A percentile compares a stretch with the other conserved stretches of the same genome.
Evolutionary conservation across 2,888 invertebrate genomes (phyloP).

Genomic region (Anoplius nigerrimus): DNA sequence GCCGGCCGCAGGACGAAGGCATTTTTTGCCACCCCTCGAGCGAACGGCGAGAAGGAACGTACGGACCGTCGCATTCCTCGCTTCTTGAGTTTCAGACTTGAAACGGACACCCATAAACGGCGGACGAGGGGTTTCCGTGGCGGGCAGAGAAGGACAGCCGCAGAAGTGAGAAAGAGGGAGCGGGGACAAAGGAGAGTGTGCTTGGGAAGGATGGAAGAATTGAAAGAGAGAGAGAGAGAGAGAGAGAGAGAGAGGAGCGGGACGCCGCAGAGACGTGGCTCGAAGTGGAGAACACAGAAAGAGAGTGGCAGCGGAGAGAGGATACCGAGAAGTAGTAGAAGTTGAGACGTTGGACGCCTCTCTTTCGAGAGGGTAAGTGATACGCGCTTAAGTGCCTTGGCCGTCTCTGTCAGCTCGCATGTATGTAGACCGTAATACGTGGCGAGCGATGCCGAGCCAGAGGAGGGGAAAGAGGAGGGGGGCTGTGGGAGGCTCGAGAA

Average conservation of each 20-base stretch:
- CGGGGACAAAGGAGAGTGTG: slow-evolving; percentile 1
- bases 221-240: not conserved
- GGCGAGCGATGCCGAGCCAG: not conserved
- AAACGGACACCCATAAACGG: slow-evolving; percentile 62
- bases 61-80: slow-evolving; percentile 29
- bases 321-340: slow-evolving; percentile 46
- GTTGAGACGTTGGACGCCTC: slow-evolving; percentile 50
- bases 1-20: not conserved
- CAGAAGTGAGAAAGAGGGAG: slow-evolving; percentile 27
- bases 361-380: slow-evolving; percentile 66
- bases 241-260: slow-evolving; percentile 28
- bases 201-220: slow-evolving; percentile 4
- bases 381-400: slow-evolving; percentile 66
- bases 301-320: slow-evolving; percentile 8
- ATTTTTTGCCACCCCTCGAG: not conserved
- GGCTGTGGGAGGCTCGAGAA: no score
- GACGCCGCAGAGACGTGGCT: slow-evolving; percentile 18
- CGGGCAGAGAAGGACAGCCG: slow-evolving; percentile 19
- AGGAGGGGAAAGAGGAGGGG: not conserved
- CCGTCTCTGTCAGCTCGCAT: slow-evolving; percentile 26
- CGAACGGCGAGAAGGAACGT: not conserved
- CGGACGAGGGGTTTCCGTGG: slow-evolving; percentile 23
- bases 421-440: slow-evolving; percentile 6
- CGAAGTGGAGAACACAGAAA: slow-evolving; percentile 17
- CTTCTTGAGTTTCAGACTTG: slow-evolving; percentile 66